Percentiles rank a stretch among this genome's conserved stretches.
phyloP scores from a whole-genome alignment of 2,888 invertebrate genomes.

The Cryptus armator region DNA sequence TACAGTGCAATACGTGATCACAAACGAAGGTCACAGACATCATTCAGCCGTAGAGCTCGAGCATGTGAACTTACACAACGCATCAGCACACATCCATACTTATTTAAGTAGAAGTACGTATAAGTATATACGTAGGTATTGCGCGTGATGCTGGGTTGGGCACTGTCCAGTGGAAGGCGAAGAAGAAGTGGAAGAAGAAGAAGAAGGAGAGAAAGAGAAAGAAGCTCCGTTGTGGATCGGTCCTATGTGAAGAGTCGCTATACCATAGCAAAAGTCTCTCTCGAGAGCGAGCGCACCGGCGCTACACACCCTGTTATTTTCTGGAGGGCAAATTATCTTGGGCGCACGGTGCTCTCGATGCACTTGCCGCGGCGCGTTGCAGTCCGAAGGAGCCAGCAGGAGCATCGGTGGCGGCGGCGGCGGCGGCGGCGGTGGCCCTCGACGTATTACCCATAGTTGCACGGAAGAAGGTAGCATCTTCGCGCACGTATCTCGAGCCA shows the following conservation, averaged over 20 bases:
- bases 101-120: constrained; percentile 60
- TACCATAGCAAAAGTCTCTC: constrained; percentile 46
- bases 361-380: constrained; percentile 76
- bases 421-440: constrained; percentile 65
- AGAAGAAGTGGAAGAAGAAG: constrained; percentile 52
- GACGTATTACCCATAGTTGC: constrained; percentile 74
- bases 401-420: constrained; percentile 66
- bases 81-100: constrained; percentile 45
- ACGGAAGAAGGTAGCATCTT: constrained; percentile 83
- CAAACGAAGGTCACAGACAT: constrained; percentile 49
- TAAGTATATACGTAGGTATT: constrained; percentile 56
- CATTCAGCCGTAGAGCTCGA: constrained; percentile 23
- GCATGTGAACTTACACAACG: not conserved
- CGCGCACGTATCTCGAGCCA: constrained; percentile 84
- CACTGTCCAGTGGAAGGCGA: constrained; percentile 19
- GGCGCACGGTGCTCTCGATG: constrained; percentile 80
- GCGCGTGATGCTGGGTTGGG: constrained; percentile 35
- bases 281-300: constrained; percentile 69
- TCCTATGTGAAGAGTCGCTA: constrained; percentile 13
- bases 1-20: constrained; percentile 42
- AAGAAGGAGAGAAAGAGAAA: constrained; percentile 60
- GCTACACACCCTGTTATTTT: constrained; percentile 83
- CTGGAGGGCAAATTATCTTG: constrained; percentile 82
- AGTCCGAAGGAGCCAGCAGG: constrained; percentile 16
- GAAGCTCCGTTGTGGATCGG: constrained; percentile 9